Percentiles rank a stretch among this genome's conserved stretches.
These are phyloP conservation scores for Gonatopus flavifemur DNA, from an alignment of 1,140 invertebrate species.

Conservation along the genomic window DNA sequence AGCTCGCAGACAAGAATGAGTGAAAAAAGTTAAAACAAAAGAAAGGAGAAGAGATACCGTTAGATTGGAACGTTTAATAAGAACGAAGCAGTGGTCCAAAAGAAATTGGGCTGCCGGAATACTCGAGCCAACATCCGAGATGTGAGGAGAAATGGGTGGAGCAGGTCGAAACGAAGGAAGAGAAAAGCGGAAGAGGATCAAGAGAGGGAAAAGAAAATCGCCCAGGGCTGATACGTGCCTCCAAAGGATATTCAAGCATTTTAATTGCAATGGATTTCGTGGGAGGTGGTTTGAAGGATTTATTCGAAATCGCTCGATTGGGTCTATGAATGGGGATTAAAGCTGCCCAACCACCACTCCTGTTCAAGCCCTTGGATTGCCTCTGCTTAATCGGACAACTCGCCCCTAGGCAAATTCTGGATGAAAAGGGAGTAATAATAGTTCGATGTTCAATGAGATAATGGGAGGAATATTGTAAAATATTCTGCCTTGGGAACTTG, in stretches of 20 bases:
- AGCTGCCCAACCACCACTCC: neutral
- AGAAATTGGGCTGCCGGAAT: slow-evolving; percentile 22
- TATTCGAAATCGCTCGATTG: slow-evolving; percentile 40
- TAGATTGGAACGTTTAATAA: slow-evolving; percentile 35
- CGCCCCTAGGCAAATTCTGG: slow-evolving; percentile 17
- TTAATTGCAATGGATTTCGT: slow-evolving; percentile 39
- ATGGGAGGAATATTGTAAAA: no score
- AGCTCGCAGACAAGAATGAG: neutral
- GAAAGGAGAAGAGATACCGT: neutral
- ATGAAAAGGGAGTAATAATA: slow-evolving; percentile 35
- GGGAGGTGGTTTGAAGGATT: slow-evolving; percentile 33
- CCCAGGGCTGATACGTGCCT: slow-evolving; percentile 33
- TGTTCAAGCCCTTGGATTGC: neutral
- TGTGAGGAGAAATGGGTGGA: neutral
- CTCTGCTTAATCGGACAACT: neutral
- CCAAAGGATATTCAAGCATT: slow-evolving; percentile 41
- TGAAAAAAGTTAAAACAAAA: no score
- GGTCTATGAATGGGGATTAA: slow-evolving; percentile 41
- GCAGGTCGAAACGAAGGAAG: neutral
- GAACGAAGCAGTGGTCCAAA: slow-evolving; percentile 21
- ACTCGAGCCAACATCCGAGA: neutral
- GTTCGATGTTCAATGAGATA: slow-evolving; percentile 41
- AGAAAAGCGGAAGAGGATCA: neutral
- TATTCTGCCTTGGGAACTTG: no score
- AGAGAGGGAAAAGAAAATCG: slow-evolving; percentile 16